Conservation (phyloP, 2,797 vertebrate genomes). For the Thamnophis elegans region DNA sequence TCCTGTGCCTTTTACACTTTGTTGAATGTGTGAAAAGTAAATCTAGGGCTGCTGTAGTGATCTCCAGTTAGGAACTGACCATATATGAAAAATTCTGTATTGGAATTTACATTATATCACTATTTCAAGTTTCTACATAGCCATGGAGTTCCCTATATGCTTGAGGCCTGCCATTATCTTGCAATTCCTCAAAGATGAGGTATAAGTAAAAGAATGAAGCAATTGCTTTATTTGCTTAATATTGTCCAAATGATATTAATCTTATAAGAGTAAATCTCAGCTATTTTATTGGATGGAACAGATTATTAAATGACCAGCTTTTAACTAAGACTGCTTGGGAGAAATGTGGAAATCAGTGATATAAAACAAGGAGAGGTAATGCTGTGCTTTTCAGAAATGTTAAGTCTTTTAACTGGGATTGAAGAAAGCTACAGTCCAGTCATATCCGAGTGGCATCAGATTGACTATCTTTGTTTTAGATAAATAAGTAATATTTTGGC, state of each 20-base stretch:
- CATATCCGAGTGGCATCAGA: background rate
- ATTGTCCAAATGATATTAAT: background rate
- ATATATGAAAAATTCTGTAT: background rate
- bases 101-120: background rate
- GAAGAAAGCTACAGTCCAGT: background rate
- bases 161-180: background rate
- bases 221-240: background rate
- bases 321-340: background rate
- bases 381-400: background rate
- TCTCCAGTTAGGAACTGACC: background rate
- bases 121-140: background rate
- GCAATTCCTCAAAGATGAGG: background rate
- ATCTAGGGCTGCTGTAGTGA: background rate
- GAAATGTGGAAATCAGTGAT: background rate
- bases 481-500: background rate
- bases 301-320: background rate
- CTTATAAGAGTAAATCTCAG: background rate
- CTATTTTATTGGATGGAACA: background rate
- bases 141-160: background rate
- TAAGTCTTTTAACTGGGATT: background rate
- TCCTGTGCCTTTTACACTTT: background rate
- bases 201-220: background rate
- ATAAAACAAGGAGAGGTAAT: background rate
- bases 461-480: background rate
- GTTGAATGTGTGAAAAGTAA: background rate